phyloP scores from a whole-genome alignment of 2,113 vertebrate genomes.

The Tyto alba region DNA sequence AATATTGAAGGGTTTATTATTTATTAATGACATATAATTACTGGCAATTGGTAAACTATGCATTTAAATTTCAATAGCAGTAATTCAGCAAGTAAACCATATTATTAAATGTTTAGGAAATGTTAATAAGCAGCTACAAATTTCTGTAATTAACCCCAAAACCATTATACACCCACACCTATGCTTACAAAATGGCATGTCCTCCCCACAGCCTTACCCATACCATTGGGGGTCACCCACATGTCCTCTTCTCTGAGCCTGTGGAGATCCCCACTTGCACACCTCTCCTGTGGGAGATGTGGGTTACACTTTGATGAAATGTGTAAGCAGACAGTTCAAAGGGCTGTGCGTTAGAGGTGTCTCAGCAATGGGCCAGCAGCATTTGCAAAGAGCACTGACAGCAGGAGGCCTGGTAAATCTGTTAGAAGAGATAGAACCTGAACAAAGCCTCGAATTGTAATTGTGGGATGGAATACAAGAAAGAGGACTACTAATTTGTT shows the following conservation, averaged over 20 bases:
- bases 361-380: neutral
- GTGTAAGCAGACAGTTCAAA: neutral
- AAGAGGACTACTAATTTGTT: neutral
- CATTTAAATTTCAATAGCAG: neutral
- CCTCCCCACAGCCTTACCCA: neutral
- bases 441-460: neutral
- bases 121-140: neutral
- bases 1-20: neutral
- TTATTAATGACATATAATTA: neutral
- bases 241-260: neutral
- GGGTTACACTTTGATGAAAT: neutral
- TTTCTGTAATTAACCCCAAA: neutral
- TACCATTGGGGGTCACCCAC: neutral
- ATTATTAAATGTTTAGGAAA: neutral
- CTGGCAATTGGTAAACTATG: neutral
- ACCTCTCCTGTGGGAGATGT: neutral
- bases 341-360: neutral
- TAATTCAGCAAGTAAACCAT: neutral
- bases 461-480: rapidly evolving
- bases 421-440: neutral
- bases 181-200: neutral
- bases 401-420: neutral
- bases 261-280: neutral
- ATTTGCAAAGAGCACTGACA: neutral
- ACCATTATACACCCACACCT: neutral